Conservation (phyloP, 2,113 vertebrate genomes). For the Aptenodytes patagonicus region DNA sequence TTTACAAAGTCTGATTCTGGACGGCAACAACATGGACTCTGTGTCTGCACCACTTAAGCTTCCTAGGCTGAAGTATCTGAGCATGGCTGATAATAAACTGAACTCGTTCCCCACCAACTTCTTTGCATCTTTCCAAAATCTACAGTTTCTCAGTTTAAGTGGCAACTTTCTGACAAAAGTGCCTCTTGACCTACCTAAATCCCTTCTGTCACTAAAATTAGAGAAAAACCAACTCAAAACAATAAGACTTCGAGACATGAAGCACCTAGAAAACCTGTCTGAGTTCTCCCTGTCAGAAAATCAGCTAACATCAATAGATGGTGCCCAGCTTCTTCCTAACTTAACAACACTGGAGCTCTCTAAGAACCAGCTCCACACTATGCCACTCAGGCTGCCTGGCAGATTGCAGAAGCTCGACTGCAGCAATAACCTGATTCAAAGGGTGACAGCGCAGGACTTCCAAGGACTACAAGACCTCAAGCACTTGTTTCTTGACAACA, state of each 20-base stretch:
- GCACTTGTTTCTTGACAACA: conserved; percentile 85
- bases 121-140: conserved; percentile 68
- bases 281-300: conserved; percentile 80
- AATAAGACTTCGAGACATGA: conserved; percentile 70
- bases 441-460: conserved; percentile 72
- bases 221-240: conserved; percentile 79
- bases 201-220: conserved; percentile 76
- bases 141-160: conserved; percentile 77
- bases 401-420: conserved; percentile 82
- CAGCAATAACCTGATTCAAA: conserved; percentile 77
- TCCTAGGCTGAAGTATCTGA: conserved; percentile 70
- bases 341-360: conserved; percentile 77
- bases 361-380: conserved; percentile 72
- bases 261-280: conserved; percentile 75
- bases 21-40: conserved; percentile 75
- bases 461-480: conserved; percentile 76
- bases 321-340: conserved; percentile 73
- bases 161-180: conserved; percentile 76
- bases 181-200: conserved; percentile 74
- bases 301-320: conserved; percentile 75
- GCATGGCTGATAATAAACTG: conserved; percentile 76
- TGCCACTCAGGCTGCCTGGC: conserved; percentile 71
- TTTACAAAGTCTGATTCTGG: conserved; percentile 74
- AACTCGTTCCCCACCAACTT: conserved; percentile 64
- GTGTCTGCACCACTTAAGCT: conserved; percentile 68